These are phyloP conservation scores for Hiodon tergisus DNA, from an alignment of 2,113 vertebrate genomes.

Conservation along the genomic window DNA sequence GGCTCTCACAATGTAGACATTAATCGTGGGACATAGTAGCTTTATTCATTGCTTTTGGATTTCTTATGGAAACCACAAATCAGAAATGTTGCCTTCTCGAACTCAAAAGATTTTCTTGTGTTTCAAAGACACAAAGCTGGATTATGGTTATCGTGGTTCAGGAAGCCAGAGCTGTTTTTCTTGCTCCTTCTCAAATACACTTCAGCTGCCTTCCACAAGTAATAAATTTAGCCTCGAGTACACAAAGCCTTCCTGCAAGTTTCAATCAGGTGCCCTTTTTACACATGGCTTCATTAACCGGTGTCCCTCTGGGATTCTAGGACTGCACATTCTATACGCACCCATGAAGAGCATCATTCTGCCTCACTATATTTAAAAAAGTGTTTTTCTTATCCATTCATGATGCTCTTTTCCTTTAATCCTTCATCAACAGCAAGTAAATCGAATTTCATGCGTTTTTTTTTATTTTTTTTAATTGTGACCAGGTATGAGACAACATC, in stretches of 20 bases:
- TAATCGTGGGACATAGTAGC: not conserved
- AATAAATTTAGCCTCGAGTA: not conserved
- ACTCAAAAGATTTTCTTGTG: not conserved
- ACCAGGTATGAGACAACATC: slow-evolving; percentile 90
- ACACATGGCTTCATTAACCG: slow-evolving; percentile 2
- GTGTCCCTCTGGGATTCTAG: slow-evolving; percentile 24
- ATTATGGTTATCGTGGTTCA: not conserved
- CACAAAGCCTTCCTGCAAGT: not conserved
- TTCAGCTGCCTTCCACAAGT: not conserved
- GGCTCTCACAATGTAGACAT: not conserved
- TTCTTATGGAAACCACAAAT: not conserved
- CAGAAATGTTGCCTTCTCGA: not conserved
- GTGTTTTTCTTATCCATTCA: not conserved
- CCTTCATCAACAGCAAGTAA: not conserved
- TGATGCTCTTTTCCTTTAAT: not conserved
- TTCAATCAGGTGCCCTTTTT: not conserved
- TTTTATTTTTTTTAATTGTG: too few species aligned
- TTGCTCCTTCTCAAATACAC: not conserved
- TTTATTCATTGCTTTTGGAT: not conserved
- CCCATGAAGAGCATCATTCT: slow-evolving; percentile 26
- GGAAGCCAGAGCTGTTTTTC: not conserved
- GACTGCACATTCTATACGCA: slow-evolving; percentile 15
- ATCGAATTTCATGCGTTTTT: not conserved
- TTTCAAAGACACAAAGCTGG: not conserved
- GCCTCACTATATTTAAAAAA: not conserved